Conservation (phyloP, 2,888 invertebrate species). For the Macaria liturata region DNA sequence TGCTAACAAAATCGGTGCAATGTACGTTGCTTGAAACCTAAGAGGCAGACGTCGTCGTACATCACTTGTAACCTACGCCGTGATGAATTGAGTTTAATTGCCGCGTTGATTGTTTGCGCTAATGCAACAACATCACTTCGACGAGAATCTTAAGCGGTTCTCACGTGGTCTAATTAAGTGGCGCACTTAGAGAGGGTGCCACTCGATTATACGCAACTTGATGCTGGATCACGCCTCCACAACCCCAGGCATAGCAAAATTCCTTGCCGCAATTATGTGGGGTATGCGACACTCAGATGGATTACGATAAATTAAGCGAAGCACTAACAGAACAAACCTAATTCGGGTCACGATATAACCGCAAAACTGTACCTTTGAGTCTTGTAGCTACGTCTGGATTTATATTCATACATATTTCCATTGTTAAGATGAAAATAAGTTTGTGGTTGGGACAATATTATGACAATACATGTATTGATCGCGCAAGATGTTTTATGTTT, state of each 20-base stretch:
- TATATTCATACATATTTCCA: conserved; percentile 25
- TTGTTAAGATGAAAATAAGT: no score
- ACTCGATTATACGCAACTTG: conserved; percentile 76
- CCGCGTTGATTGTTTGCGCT: conserved; percentile 52
- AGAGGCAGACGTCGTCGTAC: conserved; percentile 1
- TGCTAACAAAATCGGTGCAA: conserved; percentile 7
- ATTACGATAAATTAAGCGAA: conserved; percentile 76
- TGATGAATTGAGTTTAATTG: conserved; percentile 16
- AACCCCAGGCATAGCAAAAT: conserved; percentile 68
- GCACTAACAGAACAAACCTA: conserved; percentile 68
- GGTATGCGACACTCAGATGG: conserved; percentile 70
- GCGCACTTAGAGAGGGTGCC: conserved; percentile 66
- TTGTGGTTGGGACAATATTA: no score
- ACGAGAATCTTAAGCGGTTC: conserved; percentile 59
- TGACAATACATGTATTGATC: no score
- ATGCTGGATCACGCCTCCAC: conserved; percentile 66
- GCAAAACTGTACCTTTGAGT: conserved; percentile 21
- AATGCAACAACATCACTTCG: conserved; percentile 54
- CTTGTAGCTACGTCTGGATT: conserved; percentile 10
- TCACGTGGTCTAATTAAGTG: conserved; percentile 78
- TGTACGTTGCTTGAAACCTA: conserved; percentile 15
- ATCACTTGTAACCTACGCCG: conserved; percentile 11
- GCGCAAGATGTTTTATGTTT: no score
- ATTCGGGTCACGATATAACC: conserved; percentile 56
- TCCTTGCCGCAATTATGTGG: conserved; percentile 70